These are phyloP conservation scores for Macquaria ambigua DNA, from an alignment of 2,113 vertebrate genomes.

Conservation along the genomic window DNA sequence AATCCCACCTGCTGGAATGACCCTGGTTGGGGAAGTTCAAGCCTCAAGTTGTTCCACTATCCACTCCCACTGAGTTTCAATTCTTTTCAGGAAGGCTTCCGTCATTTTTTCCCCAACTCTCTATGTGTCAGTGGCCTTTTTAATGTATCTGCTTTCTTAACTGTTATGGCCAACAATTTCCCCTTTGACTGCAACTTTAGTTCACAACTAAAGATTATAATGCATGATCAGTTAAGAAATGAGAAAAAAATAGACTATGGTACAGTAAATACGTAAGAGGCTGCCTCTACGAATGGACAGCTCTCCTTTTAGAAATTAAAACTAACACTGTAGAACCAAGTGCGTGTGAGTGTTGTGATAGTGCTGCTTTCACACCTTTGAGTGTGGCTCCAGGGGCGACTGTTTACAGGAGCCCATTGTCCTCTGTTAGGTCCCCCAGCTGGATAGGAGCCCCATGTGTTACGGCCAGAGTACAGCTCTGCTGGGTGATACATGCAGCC, in stretches of 20 bases:
- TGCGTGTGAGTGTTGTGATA: neutral
- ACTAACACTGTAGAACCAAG: neutral
- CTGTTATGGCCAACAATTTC: neutral
- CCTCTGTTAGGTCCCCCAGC: constrained; percentile 88
- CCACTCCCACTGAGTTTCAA: constrained; percentile 9
- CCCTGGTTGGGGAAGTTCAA: constrained; percentile 15
- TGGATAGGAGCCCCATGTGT: constrained; percentile 90
- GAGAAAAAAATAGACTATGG: neutral
- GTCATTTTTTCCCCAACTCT: neutral
- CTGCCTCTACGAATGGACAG: neutral
- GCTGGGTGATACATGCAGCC: constrained; percentile 95
- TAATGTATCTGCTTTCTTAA: neutral
- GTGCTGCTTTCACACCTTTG: constrained; percentile 83
- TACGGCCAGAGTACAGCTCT: constrained; percentile 91
- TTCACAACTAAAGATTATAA: neutral
- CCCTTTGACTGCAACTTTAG: neutral
- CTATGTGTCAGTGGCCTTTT: neutral
- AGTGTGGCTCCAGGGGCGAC: constrained; percentile 87
- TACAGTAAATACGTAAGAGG: neutral
- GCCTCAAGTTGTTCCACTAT: constrained; percentile 30
- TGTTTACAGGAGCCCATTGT: constrained; percentile 87
- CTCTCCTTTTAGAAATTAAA: neutral
- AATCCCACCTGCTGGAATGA: constrained; percentile 47
- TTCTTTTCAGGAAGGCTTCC: neutral
- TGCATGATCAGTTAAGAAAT: neutral